phyloP scores from a whole-genome alignment of 2,888 invertebrate genomes.

The Margaritifera margaritifera region DNA sequence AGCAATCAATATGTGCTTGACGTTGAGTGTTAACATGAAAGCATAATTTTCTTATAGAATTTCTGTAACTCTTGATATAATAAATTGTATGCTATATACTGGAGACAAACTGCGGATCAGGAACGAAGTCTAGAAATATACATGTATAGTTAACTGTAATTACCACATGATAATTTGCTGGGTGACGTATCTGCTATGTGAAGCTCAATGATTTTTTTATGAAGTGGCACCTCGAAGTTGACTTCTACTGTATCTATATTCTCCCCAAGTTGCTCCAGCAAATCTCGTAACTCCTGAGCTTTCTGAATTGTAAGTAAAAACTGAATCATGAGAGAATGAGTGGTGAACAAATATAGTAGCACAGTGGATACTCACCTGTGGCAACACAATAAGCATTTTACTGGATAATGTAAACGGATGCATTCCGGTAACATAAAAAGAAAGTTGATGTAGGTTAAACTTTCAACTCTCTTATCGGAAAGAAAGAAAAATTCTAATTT shows the following conservation, averaged over 20 bases:
- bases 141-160: slow-evolving; percentile 5
- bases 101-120: too few species aligned
- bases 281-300: slow-evolving; percentile 60
- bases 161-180: slow-evolving; percentile 52
- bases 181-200: slow-evolving; percentile 50
- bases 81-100: too few species aligned
- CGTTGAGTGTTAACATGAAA: too few species aligned
- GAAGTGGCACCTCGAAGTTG: slow-evolving; percentile 42
- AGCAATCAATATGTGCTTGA: too few species aligned
- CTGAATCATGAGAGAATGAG: neutral
- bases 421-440: too few species aligned
- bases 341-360: neutral
- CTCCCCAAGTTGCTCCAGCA: slow-evolving; percentile 68
- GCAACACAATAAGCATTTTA: neutral
- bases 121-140: neutral
- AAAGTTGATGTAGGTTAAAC: too few species aligned
- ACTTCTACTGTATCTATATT: slow-evolving; percentile 42
- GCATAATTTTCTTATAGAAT: too few species aligned
- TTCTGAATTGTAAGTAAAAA: slow-evolving; percentile 52
- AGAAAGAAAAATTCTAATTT: too few species aligned
- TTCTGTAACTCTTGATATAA: too few species aligned
- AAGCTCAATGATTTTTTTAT: slow-evolving; percentile 56
- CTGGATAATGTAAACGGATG: neutral
- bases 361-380: neutral
- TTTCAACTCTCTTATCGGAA: too few species aligned